Base-by-base conservation (phyloP, 2,797 vertebrate genomes). In the Luscinia luscinia region DNA sequence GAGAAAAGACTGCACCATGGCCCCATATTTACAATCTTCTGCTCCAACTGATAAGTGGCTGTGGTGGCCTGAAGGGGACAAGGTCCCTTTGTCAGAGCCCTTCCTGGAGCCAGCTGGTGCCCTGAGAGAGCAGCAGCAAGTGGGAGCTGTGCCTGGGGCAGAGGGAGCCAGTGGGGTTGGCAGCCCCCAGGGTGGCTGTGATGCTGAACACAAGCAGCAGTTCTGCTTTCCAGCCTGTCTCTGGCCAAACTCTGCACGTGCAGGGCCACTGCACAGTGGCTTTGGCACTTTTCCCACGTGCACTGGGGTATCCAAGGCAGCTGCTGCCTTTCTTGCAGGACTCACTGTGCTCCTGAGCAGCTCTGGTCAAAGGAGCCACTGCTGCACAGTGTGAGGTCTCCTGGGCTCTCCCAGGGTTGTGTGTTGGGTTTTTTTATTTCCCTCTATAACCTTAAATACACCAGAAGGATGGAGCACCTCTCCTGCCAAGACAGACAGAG, bases 101-200 rank as follows among this genome's bases (percentile, higher is more conserved):
- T 51, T 67, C 34, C n/a, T 1, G 2, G 49, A 80, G 18, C 8
- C 68, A 82, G 19, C 17, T 9, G 8, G 16, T 30, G 10, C 16
- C 41, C 15, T 0, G 0, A 34, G 32, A 54, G n/a, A 75, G 38
- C 45, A 38, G 26, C 32, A 59, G 67, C 2, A 6, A 18, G 32
- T 3, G 22, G 30, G 55, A 81, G 52, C 61, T 68, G 46, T 7
- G 3, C 22, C n/a, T 22, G 38, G 7, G 4, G 23, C 34, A 7
- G 40, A 40, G n/a, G 20, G 24, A 66, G 12, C 1, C 7, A 0
- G 8, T 9, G 26, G 30, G 6, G n/a, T 41, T 6, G 3, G 41
- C 61, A 55, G 16, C 52, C 68, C 21, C 32, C 0, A 0, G 32
- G 23, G 3, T 28, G 41, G 24, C 5, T 0, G 1, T 17, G 69